Percentiles rank a stretch among this genome's conserved stretches.
phyloP scores from a whole-genome alignment of 2,113 vertebrate species.

The Psittacara wagleri region DNA sequence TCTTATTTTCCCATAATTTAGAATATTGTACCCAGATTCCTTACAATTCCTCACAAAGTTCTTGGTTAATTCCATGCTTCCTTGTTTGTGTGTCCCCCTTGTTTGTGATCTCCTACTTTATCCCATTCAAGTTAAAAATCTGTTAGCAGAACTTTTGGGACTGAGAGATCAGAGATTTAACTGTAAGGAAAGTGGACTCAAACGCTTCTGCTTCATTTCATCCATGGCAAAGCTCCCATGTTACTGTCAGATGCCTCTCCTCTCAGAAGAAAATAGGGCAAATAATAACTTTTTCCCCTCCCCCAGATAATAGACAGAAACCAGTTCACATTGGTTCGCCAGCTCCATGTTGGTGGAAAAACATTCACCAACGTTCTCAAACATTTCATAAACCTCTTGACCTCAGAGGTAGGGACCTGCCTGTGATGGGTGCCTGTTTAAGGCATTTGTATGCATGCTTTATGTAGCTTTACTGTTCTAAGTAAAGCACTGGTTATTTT shows the following conservation, averaged over 20 bases:
- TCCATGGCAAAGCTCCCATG: neutral
- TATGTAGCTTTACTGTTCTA: neutral
- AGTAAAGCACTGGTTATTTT: neutral
- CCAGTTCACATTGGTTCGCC: slow-evolving; percentile 75
- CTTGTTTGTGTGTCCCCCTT: neutral
- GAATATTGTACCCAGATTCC: neutral
- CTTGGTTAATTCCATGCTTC: neutral
- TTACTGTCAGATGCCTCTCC: neutral
- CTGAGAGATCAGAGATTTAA: neutral
- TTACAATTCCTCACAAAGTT: neutral
- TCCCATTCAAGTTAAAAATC: neutral
- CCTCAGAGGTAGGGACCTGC: slow-evolving; percentile 65
- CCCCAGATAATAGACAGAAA: slow-evolving; percentile 82
- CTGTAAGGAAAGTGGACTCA: neutral
- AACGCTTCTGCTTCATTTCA: neutral
- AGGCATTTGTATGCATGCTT: neutral
- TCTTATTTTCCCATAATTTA: neutral
- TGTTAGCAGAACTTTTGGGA: neutral
- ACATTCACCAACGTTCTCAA: slow-evolving; percentile 76
- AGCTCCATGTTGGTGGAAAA: slow-evolving; percentile 78
- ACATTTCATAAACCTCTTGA: slow-evolving; percentile 76
- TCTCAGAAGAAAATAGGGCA: neutral
- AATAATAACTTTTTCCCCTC: neutral
- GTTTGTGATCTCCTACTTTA: neutral
- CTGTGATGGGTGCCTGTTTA: neutral